phyloP scores from a whole-genome alignment of 1,140 invertebrate genomes.

The Eufriesea mexicana region DNA sequence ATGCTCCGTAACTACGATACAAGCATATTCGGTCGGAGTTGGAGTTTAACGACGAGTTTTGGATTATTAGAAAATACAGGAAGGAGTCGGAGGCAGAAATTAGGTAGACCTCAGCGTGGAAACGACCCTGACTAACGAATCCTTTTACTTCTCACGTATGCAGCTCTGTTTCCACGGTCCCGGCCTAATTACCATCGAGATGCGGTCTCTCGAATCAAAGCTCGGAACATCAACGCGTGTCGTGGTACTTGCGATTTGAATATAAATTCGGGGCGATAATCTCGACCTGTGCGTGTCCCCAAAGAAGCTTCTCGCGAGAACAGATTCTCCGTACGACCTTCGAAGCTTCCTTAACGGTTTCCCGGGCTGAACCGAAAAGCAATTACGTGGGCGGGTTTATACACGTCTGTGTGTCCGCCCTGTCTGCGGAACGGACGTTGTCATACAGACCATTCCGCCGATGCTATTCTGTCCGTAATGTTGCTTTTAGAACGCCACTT shows the following conservation, averaged over 20 bases:
- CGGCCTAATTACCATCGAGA: no score
- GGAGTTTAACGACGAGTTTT: no score
- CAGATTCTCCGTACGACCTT: neutral
- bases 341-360: conserved; percentile 33
- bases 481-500: neutral
- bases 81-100: no score
- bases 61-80: no score
- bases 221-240: neutral
- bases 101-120: no score
- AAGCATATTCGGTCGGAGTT: no score
- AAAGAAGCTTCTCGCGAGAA: conserved; percentile 4
- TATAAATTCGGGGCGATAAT: neutral
- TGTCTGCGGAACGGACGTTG: neutral
- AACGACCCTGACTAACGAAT: no score
- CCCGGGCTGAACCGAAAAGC: conserved; percentile 37
- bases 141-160: no score
- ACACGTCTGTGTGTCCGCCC: neutral
- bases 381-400: conserved; percentile 44
- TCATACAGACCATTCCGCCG: conserved; percentile 18
- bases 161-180: no score
- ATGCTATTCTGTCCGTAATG: conserved; percentile 26
- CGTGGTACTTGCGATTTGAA: neutral
- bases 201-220: neutral
- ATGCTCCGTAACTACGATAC: no score
- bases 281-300: neutral